These are phyloP conservation scores for Prionailurus bengalensis DNA, from an alignment of 2,113 vertebrate species.

Conservation along the genomic window DNA sequence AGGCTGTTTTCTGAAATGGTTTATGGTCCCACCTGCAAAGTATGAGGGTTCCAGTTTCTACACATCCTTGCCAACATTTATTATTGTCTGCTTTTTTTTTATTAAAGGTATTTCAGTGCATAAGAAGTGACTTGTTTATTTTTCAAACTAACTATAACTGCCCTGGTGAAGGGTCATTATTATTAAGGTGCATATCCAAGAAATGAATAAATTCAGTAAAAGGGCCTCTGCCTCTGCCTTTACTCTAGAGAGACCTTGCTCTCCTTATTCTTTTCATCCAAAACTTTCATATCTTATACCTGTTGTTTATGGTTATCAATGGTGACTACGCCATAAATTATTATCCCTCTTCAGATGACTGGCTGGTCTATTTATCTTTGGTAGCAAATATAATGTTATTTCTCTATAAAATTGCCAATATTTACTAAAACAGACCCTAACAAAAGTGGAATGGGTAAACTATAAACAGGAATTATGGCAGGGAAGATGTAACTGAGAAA, in stretches of 20 bases:
- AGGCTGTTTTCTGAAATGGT: neutral
- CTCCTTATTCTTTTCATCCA: neutral
- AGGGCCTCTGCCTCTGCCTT: neutral
- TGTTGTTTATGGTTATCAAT: neutral
- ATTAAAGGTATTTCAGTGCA: neutral
- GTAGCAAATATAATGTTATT: neutral
- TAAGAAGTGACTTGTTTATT: neutral
- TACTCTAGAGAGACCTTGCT: neutral
- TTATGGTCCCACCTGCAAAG: neutral
- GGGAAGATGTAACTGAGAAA: neutral
- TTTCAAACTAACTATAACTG: neutral
- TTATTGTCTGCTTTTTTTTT: neutral
- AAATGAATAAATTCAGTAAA: neutral
- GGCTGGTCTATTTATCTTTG: neutral
- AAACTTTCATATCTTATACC: neutral
- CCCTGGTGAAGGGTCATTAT: neutral
- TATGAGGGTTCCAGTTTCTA: neutral
- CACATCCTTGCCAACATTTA: neutral
- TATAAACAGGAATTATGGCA: neutral
- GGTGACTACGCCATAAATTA: neutral
- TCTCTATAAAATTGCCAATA: neutral
- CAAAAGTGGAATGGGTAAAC: neutral
- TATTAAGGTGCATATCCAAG: neutral
- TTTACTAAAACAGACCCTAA: conserved; percentile 9
- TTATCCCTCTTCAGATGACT: neutral